phyloP scores from a whole-genome alignment of 2,888 invertebrate genomes.

The Machimus rusticus region DNA sequence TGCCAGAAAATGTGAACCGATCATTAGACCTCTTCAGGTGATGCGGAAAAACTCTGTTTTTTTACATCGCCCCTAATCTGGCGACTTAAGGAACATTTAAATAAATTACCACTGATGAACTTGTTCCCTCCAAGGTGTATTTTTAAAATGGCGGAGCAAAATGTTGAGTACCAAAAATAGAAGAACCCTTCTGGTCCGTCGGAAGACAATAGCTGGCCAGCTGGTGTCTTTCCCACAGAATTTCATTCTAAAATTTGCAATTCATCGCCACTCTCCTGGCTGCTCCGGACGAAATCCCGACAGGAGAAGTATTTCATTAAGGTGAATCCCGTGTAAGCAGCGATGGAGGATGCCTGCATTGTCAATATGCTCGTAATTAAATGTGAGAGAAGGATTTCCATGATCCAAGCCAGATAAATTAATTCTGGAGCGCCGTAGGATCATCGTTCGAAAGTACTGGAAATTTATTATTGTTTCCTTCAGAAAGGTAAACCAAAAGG shows the following conservation, averaged over 20 bases:
- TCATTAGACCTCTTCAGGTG: background rate
- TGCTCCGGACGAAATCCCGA: background rate
- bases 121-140: background rate
- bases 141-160: background rate
- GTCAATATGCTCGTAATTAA: background rate
- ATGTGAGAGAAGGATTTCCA: background rate
- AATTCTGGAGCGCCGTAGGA: background rate
- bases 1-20: background rate
- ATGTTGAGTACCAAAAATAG: background rate
- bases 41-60: background rate
- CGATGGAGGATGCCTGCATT: background rate
- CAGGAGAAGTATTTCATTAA: slow-evolving; percentile 3
- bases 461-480: background rate
- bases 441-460: background rate
- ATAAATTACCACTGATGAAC: background rate
- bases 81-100: background rate
- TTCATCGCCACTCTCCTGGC: background rate
- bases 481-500: background rate
- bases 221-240: background rate
- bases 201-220: background rate
- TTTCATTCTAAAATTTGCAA: slow-evolving; percentile 13
- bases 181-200: background rate
- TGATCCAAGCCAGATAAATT: background rate
- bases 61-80: background rate
- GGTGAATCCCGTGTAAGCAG: background rate